Conservation (phyloP, 1,140 invertebrate species). For the Ectropis grisescens region DNA sequence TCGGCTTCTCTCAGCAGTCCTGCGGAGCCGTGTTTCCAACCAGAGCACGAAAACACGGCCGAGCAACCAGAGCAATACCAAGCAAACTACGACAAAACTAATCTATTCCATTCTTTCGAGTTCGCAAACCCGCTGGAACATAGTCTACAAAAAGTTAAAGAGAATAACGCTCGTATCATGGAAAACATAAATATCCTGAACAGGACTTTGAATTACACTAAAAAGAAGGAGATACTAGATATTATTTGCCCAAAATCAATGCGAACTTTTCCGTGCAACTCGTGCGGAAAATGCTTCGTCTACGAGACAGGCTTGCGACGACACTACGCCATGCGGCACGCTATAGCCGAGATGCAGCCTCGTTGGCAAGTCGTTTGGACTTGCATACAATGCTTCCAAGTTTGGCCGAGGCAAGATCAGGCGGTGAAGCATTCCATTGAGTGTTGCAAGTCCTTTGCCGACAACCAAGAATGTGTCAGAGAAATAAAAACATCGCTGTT, state of each 20-base stretch:
- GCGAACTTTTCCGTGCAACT: conserved; percentile 38
- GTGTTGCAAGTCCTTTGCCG: conserved; percentile 24
- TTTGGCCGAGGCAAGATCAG: conserved; percentile 49
- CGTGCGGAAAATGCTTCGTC: conserved; percentile 56
- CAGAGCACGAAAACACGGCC: too few relatives aligned
- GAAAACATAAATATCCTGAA: conserved; percentile 62
- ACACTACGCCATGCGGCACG: conserved; percentile 40
- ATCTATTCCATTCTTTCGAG: too few relatives aligned
- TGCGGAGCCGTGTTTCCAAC: too few relatives aligned
- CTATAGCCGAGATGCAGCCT: conserved; percentile 29
- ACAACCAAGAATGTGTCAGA: conserved; percentile 26
- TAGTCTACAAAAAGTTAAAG: conserved; percentile 56
- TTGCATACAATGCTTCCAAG: conserved; percentile 56
- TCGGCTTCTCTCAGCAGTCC: too few relatives aligned
- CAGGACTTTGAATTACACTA: conserved; percentile 52
- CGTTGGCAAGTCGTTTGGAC: conserved; percentile 62
- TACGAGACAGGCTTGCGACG: conserved; percentile 51
- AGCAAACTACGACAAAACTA: too few relatives aligned
- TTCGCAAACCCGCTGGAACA: conserved; percentile 42
- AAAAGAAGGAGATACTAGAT: conserved; percentile 51
- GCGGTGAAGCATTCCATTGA: conserved; percentile 36
- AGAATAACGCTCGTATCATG: conserved; percentile 60
- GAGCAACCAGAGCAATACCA: too few relatives aligned
- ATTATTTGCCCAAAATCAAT: conserved; percentile 35
- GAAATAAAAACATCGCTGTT: conserved; percentile 50